Conservation (phyloP, 2,113 vertebrate genomes). For the Mesembrinibis cayennensis region DNA sequence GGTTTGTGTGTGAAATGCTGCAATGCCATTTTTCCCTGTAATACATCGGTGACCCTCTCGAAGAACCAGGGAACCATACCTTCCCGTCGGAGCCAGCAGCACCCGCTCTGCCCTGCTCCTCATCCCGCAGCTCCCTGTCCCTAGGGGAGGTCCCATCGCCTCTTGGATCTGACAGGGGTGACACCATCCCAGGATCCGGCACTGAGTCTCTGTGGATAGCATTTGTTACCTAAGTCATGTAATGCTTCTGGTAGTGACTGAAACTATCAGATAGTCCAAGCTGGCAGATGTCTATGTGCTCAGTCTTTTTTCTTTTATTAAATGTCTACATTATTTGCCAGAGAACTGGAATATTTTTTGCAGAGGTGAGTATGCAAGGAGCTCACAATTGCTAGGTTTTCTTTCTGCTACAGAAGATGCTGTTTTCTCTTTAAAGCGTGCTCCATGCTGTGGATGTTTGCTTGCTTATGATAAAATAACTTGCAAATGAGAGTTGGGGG, state of each 20-base stretch:
- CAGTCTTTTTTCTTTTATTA: accelerated
- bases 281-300: neutral
- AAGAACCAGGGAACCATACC: accelerated
- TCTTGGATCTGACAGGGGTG: neutral
- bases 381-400: neutral
- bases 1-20: neutral
- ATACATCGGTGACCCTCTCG: accelerated
- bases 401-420: neutral
- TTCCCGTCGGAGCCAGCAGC: neutral
- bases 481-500: accelerated
- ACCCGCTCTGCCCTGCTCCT: neutral
- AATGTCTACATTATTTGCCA: neutral
- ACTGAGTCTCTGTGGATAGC: accelerated
- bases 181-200: neutral
- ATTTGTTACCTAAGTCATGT: neutral
- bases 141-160: neutral
- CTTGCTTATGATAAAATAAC: neutral
- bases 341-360: neutral
- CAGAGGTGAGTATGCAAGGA: neutral
- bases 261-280: neutral
- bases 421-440: neutral
- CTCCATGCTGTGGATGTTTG: neutral
- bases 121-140: accelerated
- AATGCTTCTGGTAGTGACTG: neutral
- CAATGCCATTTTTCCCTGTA: neutral